Percentiles rank a stretch among this genome's conserved stretches.
Conservation (phyloP, 2,888 invertebrate species). For the Synanthedon tipuliformis region DNA sequence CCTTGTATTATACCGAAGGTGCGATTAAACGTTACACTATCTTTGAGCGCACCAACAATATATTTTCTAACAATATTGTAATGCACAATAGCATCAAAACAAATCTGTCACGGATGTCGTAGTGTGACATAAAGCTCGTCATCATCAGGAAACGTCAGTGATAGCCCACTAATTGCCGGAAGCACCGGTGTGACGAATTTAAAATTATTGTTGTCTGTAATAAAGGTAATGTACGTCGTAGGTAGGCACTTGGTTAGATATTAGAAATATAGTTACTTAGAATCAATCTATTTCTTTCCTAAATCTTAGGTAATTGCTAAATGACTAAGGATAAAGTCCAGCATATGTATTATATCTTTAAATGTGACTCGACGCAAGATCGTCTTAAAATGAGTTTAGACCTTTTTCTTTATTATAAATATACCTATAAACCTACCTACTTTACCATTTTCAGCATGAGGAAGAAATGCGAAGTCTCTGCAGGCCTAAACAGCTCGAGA, state of each 20-base stretch:
- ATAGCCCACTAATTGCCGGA: slow-evolving; percentile 31
- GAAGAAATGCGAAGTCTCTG: slow-evolving; percentile 50
- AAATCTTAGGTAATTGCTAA: too few species aligned
- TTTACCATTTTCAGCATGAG: slow-evolving; percentile 34
- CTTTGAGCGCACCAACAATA: too few species aligned
- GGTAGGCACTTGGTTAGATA: too few species aligned
- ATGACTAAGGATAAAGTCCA: too few species aligned
- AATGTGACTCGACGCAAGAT: too few species aligned
- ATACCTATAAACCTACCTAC: neutral
- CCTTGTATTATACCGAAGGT: too few species aligned
- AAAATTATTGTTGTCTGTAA: slow-evolving; percentile 20
- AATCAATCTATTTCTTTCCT: too few species aligned
- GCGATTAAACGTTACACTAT: too few species aligned
- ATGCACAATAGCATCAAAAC: slow-evolving; percentile 15
- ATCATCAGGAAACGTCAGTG: slow-evolving; percentile 4
- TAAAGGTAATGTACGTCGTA: too few species aligned
- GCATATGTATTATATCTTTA: too few species aligned
- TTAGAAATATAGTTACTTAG: too few species aligned
- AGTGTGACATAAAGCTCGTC: slow-evolving; percentile 6
- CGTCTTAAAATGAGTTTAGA: too few species aligned
- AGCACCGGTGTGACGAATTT: slow-evolving; percentile 27
- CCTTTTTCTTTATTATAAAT: neutral
- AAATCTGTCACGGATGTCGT: slow-evolving; percentile 32
- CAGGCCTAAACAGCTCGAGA: slow-evolving; percentile 47
- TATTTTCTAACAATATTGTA: neutral